Evolutionary conservation across 2,888 invertebrate genomes (phyloP), one percentile per base, ranked within the genome.

Genomic region (Allacma fusca): DNA sequence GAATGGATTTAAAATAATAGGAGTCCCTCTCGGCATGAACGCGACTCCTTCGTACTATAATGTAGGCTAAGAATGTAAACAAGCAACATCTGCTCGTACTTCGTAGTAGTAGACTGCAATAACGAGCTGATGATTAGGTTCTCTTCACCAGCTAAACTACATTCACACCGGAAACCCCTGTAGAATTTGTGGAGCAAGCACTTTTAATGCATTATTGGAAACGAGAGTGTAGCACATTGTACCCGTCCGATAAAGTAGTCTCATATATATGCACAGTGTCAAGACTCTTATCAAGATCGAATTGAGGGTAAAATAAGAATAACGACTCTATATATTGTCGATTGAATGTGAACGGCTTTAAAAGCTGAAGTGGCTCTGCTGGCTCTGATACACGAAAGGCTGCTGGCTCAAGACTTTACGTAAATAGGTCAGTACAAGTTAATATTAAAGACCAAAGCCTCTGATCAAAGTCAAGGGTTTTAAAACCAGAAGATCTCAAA

Each of bases 261-360:
- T 7, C 9, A 34, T 34, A 9, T 34, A 34, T 34, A 34, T 34
- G 57, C 19, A 21, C 2, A 57, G 57, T 21, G 57, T 19, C 19
- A 21, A 57, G 57, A 57, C 2, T 34, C 9, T 34, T 34, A 34
- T 34, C 34, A 34, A 34, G 34, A 34, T 57, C 13, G 57, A 57
- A 57, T 57, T 57, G n/a, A 57, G 57, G 57, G 57, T 57, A 57
- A 57, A 57, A 57, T 57, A 57, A 21, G 57, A 57, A 57, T 57
- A 21, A 57, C 21, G 19, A 21, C n/a, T 57, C 21, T 57, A 21
- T 57, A 4, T 57, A 21, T 57, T 19, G 57, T 19, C 21, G 57
- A 19, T 57, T 57, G n/a, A 19, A 57, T 57, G 21, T 21, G 21
- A 57, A 21, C 57, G n/a, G 21, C 5, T 21, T 16, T 7, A 57